A percentile compares a stretch with the other conserved stretches of the same genome.
phyloP scores from a whole-genome alignment of 2,113 vertebrate genomes.

The Tretioscincus oriximinensis region DNA sequence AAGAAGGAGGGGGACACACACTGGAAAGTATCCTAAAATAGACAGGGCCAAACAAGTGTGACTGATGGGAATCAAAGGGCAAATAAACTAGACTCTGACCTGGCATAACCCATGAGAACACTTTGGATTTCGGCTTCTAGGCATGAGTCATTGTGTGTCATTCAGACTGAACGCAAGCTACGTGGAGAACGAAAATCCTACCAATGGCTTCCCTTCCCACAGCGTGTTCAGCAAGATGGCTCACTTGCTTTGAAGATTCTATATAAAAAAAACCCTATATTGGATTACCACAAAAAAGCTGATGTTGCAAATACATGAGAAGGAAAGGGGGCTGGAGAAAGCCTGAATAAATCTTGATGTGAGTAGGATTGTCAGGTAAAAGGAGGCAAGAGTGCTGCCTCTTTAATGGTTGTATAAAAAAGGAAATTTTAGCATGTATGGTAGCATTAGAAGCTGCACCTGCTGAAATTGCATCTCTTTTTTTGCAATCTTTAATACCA shows the following conservation, averaged over 20 bases:
- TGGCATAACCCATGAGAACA: constrained; percentile 42
- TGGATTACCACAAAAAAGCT: too few relatives aligned
- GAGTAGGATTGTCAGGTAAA: constrained; percentile 8
- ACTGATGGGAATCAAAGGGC: constrained; percentile 56
- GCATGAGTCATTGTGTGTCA: constrained; percentile 41
- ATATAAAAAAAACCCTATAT: too few relatives aligned
- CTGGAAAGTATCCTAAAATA: constrained; percentile 24
- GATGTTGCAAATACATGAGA: too few relatives aligned
- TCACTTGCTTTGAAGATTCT: background rate
- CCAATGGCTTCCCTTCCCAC: constrained; percentile 27
- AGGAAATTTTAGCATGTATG: too few relatives aligned
- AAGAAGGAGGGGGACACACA: constrained; percentile 3
- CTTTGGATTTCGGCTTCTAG: constrained; percentile 19
- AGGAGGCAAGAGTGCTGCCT: background rate
- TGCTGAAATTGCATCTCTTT: too few relatives aligned
- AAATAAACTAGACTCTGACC: constrained; percentile 42
- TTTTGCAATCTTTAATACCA: too few relatives aligned
- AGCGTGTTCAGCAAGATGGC: constrained; percentile 20
- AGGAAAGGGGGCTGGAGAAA: too few relatives aligned
- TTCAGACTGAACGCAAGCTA: constrained; percentile 33
- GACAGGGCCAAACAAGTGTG: constrained; percentile 48
- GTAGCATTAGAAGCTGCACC: too few relatives aligned
- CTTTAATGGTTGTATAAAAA: too few relatives aligned
- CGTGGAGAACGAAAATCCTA: constrained; percentile 25
- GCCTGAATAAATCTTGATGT: too few relatives aligned